Conservation (phyloP, 2,888 invertebrate genomes). For the Aradus depressus region DNA sequence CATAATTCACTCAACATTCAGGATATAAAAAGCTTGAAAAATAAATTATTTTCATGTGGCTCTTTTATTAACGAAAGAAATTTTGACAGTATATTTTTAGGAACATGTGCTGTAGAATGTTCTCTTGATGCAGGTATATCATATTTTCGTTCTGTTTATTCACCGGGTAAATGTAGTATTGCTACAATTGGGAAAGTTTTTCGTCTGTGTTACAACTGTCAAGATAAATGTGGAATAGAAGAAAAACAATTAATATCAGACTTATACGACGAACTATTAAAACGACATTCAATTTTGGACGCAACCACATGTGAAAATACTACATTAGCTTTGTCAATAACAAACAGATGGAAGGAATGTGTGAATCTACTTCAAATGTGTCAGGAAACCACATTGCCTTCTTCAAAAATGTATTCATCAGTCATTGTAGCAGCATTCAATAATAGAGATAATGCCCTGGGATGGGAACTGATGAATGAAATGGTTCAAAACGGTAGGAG, state of each 20-base stretch:
- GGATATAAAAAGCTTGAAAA: neutral
- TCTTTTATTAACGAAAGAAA: conserved; percentile 3
- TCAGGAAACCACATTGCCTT: conserved; percentile 25
- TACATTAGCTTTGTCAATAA: conserved; percentile 50
- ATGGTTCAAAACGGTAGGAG: conserved; percentile 40
- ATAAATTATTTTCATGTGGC: neutral
- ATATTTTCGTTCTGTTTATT: conserved; percentile 46
- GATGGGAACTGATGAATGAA: conserved; percentile 48
- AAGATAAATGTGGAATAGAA: conserved; percentile 34
- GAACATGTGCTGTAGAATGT: conserved; percentile 12
- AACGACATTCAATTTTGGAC: conserved; percentile 26
- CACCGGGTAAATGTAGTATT: conserved; percentile 43
- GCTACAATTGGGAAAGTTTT: conserved; percentile 49
- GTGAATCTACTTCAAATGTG: conserved; percentile 36
- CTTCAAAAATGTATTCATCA: conserved; percentile 38
- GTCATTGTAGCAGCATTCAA: conserved; percentile 49
- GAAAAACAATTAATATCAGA: conserved; percentile 25
- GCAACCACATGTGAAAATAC: conserved; percentile 42
- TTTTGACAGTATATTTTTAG: conserved; percentile 23
- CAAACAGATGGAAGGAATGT: conserved; percentile 52
- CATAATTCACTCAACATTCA: too few species aligned
- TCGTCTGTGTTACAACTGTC: conserved; percentile 41
- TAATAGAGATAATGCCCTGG: conserved; percentile 45
- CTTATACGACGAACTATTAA: conserved; percentile 19
- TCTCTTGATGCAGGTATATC: conserved; percentile 42